phyloP scores from a whole-genome alignment of 2,113 vertebrate species.

The Siniperca chuatsi region DNA sequence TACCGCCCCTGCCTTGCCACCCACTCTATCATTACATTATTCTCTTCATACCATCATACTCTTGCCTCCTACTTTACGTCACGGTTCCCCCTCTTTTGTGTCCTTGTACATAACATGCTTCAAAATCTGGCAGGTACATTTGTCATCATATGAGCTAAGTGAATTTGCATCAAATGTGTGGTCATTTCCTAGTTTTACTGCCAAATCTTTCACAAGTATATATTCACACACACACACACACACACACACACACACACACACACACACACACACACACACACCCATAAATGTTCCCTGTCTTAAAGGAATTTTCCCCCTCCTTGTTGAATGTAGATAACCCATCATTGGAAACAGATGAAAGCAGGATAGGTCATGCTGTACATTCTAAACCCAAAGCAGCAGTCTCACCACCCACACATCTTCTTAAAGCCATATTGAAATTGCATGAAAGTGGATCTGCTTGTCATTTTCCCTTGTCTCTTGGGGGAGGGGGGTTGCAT shows the following conservation, averaged over 20 bases:
- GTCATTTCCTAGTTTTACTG: slow-evolving; percentile 27
- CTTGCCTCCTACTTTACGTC: slow-evolving; percentile 40
- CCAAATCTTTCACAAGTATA: slow-evolving; percentile 13
- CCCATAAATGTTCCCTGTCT: slow-evolving; percentile 24
- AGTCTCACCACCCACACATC: slow-evolving; percentile 81
- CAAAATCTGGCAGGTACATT: slow-evolving; percentile 8
- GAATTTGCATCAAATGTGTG: slow-evolving; percentile 7
- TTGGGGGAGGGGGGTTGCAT: slow-evolving; percentile 48
- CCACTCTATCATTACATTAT: slow-evolving; percentile 74
- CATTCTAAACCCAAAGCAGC: slow-evolving; percentile 76
- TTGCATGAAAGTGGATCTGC: slow-evolving; percentile 75
- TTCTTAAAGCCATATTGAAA: slow-evolving; percentile 81
- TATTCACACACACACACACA: not conserved
- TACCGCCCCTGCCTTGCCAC: slow-evolving; percentile 66
- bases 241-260: too few species aligned
- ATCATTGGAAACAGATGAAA: slow-evolving; percentile 81
- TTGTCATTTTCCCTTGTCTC: slow-evolving; percentile 71
- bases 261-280: too few species aligned
- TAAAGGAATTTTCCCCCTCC: slow-evolving; percentile 36
- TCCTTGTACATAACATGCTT: slow-evolving; percentile 35
- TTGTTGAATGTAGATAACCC: slow-evolving; percentile 51
- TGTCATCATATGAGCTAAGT: slow-evolving; percentile 8
- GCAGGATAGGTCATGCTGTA: slow-evolving; percentile 78
- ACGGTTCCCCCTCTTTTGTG: slow-evolving; percentile 31
- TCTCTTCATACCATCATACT: slow-evolving; percentile 55